Evolutionary conservation across 1,140 invertebrate genomes (phyloP).

Genomic region (Drosophila parabipectinata): DNA sequence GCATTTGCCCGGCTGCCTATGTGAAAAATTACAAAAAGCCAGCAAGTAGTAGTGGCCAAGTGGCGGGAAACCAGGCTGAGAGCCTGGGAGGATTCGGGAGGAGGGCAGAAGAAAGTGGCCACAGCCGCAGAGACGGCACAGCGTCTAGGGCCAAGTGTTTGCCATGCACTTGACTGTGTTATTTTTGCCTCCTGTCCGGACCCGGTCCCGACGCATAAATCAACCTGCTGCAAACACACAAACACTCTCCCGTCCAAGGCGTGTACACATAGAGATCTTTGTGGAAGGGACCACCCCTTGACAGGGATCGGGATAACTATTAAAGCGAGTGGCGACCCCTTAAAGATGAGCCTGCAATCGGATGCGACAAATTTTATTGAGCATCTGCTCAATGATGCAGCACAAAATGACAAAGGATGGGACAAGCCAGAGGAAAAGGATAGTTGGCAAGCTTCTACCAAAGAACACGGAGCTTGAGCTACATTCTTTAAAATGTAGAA

Average conservation of each 20-base stretch:
- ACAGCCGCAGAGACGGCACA: constrained; percentile 42
- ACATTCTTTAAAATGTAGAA: not conserved
- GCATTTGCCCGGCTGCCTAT: constrained; percentile 75
- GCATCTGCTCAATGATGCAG: constrained; percentile 47
- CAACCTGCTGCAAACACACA: constrained; percentile 57
- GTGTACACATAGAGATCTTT: not conserved
- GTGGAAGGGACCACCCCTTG: constrained; percentile 18
- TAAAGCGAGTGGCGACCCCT: constrained; percentile 46
- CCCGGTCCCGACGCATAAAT: constrained; percentile 66
- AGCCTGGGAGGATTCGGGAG: not conserved
- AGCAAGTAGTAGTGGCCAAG: constrained; percentile 50
- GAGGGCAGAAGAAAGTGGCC: constrained; percentile 21
- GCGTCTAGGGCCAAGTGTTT: constrained; percentile 71
- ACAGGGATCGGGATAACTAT: constrained; percentile 56
- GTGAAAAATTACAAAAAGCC: constrained; percentile 77
- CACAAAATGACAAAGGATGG: constrained; percentile 2
- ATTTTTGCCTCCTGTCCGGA: constrained; percentile 61
- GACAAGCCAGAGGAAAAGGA: not conserved
- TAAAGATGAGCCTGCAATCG: constrained; percentile 50
- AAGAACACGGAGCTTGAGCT: not conserved
- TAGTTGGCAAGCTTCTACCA: not conserved
- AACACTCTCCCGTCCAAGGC: constrained; percentile 21
- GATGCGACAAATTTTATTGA: constrained; percentile 56
- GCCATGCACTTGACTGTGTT: constrained; percentile 79
- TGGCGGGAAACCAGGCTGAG: constrained; percentile 6